Conservation (phyloP, 2,113 vertebrate genomes). For the Australoheros scitulus region DNA sequence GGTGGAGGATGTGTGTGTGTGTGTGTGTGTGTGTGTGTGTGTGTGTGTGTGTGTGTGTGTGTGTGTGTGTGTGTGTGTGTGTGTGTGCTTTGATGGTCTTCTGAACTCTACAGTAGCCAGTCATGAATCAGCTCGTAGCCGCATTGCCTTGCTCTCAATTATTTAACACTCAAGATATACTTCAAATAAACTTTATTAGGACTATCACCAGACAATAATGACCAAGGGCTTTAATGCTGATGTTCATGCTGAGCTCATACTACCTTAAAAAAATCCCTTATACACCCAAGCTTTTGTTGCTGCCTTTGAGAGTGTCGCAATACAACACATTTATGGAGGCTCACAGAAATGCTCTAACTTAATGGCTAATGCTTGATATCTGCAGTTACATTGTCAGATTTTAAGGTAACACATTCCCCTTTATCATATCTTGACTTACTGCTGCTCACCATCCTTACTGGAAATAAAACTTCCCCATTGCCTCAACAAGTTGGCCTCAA, state of each 20-base stretch:
- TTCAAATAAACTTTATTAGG: neutral
- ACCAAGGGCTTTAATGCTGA: neutral
- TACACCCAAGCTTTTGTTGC: neutral
- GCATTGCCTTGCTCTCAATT: neutral
- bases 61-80: no score
- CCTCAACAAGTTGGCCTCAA: slow-evolving; percentile 50
- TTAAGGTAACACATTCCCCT: neutral
- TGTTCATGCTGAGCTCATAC: neutral
- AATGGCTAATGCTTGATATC: neutral
- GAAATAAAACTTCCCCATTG: slow-evolving; percentile 37
- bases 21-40: no score
- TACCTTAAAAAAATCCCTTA: neutral
- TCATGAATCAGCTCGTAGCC: neutral
- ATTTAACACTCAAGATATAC: neutral
- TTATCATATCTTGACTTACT: slow-evolving; percentile 14
- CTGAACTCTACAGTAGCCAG: no score
- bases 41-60: no score
- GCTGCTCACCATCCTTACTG: slow-evolving; percentile 21
- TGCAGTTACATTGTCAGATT: neutral
- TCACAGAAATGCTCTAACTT: neutral
- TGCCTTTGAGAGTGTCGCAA: neutral
- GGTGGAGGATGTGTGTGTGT: no score
- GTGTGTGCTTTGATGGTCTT: no score
- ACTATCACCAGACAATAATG: neutral
- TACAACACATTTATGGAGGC: neutral